Evolutionary conservation across 2,797 vertebrate species (phyloP), one percentile per base, ranked within the genome.

Genomic region (Erpetoichthys calabaricus): DNA sequence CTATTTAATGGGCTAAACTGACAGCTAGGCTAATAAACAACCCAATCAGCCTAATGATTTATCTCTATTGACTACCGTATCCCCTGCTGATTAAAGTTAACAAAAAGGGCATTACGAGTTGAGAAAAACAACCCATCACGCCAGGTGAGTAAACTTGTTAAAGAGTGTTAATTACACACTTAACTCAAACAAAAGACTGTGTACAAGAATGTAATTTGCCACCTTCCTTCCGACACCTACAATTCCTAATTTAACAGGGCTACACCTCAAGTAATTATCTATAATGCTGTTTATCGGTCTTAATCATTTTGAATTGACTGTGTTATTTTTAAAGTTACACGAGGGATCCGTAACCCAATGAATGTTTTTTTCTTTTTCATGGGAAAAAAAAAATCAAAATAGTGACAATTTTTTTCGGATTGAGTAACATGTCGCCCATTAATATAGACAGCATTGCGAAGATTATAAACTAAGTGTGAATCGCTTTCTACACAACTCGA

Each of bases 111-210:
- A 79, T 79, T 77, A 77, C 72, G 66, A 80, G 76, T 68, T 66
- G 70, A 81, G 80, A 84, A 82, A 86, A 85, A 85, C 80, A 87
- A 79, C 84, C 83, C 83, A 86, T 87, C 85, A 84, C 75, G 68
- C 79, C 81, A 86, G 82, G 84, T 85, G 83, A 86, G 84, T 84
- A 74, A 84, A 86, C 83, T 80, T 83, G 81, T 85, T 84, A 82
- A 73, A 76, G 76, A 78, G 83, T 84, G 83, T 81, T 85, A 87
- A 86, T 87, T 79, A 82, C 83, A 78, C 75, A 80, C 82, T 84
- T 81, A 82, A 82, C 76, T 76, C 78, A 86, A 86, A 87, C 84
- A 86, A 86, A 83, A 77, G 25, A 80, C 73, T 74, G 73, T 77
- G 80, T 78, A 74, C 77, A 87, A 83, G 80, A 84, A 86, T 83